Evolutionary conservation across 2,888 invertebrate species (phyloP).

Genomic region (Drosophila colorata): DNA sequence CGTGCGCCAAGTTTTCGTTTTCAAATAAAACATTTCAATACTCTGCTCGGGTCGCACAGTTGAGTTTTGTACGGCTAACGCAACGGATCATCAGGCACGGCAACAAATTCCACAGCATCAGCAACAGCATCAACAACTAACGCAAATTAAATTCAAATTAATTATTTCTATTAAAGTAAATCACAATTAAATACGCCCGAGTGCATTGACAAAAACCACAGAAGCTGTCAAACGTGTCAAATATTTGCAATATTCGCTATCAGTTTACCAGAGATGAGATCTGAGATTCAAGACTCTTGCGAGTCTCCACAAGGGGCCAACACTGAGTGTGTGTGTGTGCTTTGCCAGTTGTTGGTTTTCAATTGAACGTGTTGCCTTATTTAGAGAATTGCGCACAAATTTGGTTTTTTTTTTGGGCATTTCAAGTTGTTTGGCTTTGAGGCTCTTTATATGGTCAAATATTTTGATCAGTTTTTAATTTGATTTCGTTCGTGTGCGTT

Average conservation of each 20-base stretch:
- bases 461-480: conserved; percentile 77
- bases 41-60: conserved; percentile 68
- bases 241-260: conserved; percentile 58
- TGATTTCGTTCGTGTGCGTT: conserved; percentile 46
- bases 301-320: conserved; percentile 25
- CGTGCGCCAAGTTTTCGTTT: conserved; percentile 63
- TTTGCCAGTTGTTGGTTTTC: conserved; percentile 23
- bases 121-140: conserved; percentile 15
- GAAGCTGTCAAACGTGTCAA: conserved; percentile 66
- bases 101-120: conserved; percentile 3
- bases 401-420: conserved; percentile 50
- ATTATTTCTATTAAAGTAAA: conserved; percentile 38
- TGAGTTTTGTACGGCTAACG: conserved; percentile 73
- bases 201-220: conserved; percentile 48
- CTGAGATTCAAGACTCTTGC: conserved; percentile 35
- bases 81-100: conserved; percentile 59
- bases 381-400: conserved; percentile 39
- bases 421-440: conserved; percentile 60
- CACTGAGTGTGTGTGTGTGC: conserved; percentile 12
- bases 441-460: conserved; percentile 60
- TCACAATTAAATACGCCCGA: conserved; percentile 24
- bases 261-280: conserved; percentile 59
- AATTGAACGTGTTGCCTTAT: conserved; percentile 46
- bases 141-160: conserved; percentile 26
- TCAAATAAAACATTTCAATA: conserved; percentile 78